A percentile compares a stretch with the other conserved stretches of the same genome.
These are phyloP conservation scores for Lithophane semibrunnea DNA, from an alignment of 2,888 invertebrate species.

Conservation along the genomic window DNA sequence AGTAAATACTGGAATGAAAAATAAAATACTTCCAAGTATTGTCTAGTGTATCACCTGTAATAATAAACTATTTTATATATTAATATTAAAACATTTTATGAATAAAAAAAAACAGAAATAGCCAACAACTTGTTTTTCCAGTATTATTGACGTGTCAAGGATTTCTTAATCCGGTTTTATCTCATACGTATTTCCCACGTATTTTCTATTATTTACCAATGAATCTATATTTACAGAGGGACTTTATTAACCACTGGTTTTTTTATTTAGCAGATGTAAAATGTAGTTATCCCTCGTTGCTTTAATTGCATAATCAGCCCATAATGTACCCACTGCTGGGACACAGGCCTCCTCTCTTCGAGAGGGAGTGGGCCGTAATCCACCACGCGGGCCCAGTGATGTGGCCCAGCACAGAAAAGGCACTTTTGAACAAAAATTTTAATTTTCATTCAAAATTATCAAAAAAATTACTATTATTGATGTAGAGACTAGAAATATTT, in stretches of 20 bases:
- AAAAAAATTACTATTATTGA: too few species aligned
- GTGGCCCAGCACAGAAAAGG: too few species aligned
- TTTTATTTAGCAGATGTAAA: not conserved
- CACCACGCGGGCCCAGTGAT: too few species aligned
- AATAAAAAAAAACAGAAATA: not conserved
- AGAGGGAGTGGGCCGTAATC: too few species aligned
- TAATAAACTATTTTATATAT: too few species aligned
- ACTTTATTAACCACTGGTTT: not conserved
- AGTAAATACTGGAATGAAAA: not conserved
- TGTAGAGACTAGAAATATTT: not conserved
- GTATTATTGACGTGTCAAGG: constrained; percentile 11
- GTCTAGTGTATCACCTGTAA: not conserved
- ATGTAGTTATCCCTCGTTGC: not conserved
- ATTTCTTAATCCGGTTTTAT: constrained; percentile 14
- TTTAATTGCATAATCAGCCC: too few species aligned
- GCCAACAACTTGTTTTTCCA: constrained; percentile 7
- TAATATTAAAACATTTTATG: not conserved
- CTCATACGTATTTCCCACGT: not conserved
- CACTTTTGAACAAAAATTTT: too few species aligned
- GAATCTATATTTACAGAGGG: not conserved
- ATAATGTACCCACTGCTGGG: too few species aligned
- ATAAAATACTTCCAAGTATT: not conserved
- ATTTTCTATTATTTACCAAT: constrained; percentile 17
- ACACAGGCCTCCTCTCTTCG: too few species aligned
- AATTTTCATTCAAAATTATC: too few species aligned